Evolutionary conservation across 2,113 vertebrate species (phyloP).

Genomic region (Calyptommatus sinebrachiatus): DNA sequence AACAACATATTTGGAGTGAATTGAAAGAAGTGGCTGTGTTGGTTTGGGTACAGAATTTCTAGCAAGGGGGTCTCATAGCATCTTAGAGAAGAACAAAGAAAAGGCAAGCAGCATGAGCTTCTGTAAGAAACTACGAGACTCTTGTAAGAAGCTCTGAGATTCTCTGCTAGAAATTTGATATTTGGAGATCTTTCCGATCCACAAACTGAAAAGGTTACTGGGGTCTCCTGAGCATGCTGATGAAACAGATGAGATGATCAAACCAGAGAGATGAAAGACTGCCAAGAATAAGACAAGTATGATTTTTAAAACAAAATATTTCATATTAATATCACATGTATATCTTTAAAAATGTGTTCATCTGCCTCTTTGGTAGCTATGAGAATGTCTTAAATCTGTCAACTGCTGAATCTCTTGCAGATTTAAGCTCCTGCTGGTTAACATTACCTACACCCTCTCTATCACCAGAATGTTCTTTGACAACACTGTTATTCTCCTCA

Average conservation of each 20-base stretch:
- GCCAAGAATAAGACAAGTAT: too few relatives aligned
- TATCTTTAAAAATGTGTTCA: neutral
- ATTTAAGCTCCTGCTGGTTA: conserved; percentile 10
- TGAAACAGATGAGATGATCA: neutral
- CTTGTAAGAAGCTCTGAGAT: too few relatives aligned
- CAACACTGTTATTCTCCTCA: conserved; percentile 49
- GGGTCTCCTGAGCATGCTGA: neutral
- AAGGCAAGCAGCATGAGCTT: too few relatives aligned
- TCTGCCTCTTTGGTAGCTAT: neutral
- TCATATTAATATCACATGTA: neutral
- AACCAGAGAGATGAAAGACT: neutral
- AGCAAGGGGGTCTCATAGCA: too few relatives aligned
- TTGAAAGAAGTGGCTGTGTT: too few relatives aligned
- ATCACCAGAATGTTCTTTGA: conserved; percentile 24
- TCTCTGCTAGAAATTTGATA: too few relatives aligned
- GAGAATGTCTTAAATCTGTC: conserved; percentile 33
- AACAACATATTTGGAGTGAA: too few relatives aligned
- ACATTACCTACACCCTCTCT: conserved; percentile 8
- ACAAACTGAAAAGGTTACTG: too few relatives aligned
- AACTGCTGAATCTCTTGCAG: neutral
- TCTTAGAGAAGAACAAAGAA: too few relatives aligned
- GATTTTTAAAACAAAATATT: neutral
- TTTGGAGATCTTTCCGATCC: too few relatives aligned
- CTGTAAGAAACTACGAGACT: too few relatives aligned
- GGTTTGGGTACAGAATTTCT: too few relatives aligned